Conservation (phyloP, 2,113 vertebrate genomes). For the Etheostoma spectabile region DNA sequence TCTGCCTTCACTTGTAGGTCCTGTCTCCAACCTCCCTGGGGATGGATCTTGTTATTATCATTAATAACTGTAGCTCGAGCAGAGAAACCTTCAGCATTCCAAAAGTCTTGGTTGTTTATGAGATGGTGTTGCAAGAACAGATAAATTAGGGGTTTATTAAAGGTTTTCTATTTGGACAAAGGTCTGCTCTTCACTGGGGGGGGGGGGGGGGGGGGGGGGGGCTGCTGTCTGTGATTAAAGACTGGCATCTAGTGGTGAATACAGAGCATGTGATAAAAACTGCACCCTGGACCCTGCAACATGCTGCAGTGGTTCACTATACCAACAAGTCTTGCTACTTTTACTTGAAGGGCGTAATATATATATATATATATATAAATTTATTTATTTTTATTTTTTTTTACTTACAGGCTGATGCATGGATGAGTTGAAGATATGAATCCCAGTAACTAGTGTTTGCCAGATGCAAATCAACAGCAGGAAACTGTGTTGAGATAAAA, state of each 20-base stretch:
- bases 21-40: conserved; percentile 77
- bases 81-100: conserved; percentile 84
- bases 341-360: neutral
- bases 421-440: neutral
- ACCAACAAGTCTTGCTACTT: neutral
- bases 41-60: conserved; percentile 79
- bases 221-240: conserved; percentile 35
- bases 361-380: no score
- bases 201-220: conserved; percentile 36
- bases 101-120: conserved; percentile 80
- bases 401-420: neutral
- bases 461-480: neutral
- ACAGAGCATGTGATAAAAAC: neutral
- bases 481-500: neutral
- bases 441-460: neutral
- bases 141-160: conserved; percentile 82
- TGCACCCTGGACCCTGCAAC: neutral
- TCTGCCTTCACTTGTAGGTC: conserved; percentile 77
- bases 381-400: no score
- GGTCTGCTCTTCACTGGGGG: conserved; percentile 59
- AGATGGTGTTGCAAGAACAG: conserved; percentile 80
- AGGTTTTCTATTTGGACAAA: conserved; percentile 82
- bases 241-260: conserved; percentile 72
- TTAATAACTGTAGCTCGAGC: conserved; percentile 74
- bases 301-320: neutral